phyloP scores from a whole-genome alignment of 2,797 vertebrate genomes.

The Pristis pectinata region DNA sequence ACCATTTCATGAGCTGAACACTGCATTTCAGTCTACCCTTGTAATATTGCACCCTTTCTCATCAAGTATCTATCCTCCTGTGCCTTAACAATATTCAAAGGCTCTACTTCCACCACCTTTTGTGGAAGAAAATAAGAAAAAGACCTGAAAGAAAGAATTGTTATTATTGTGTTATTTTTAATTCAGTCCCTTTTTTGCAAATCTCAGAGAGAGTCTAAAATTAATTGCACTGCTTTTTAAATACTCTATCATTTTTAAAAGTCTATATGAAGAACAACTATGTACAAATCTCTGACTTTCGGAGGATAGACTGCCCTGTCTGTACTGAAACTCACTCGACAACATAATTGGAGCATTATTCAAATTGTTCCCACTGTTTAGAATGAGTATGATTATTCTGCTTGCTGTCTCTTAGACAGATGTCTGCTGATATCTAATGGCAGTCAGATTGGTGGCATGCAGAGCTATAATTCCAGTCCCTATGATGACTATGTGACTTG shows the following conservation, averaged over 20 bases:
- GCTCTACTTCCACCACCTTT: too few relatives aligned
- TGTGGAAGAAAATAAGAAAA: too few relatives aligned
- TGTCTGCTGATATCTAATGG: background rate
- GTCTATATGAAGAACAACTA: background rate
- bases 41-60: too few relatives aligned
- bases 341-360: background rate
- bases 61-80: too few relatives aligned
- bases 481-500: background rate
- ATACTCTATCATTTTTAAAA: background rate
- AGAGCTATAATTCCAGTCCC: background rate
- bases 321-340: too few relatives aligned
- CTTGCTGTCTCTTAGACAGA: background rate
- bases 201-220: background rate
- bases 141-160: too few relatives aligned
- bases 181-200: background rate
- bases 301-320: background rate
- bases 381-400: background rate
- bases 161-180: background rate
- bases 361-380: background rate
- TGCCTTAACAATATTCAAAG: too few relatives aligned
- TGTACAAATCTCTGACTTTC: constrained; percentile 18
- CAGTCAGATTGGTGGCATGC: constrained; percentile 4
- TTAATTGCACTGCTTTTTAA: background rate
- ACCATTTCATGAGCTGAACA: too few relatives aligned
- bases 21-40: too few relatives aligned